A percentile compares a stretch with the other conserved stretches of the same genome.
Conservation (phyloP, 2,888 invertebrate genomes). For the Suillia variegata region DNA sequence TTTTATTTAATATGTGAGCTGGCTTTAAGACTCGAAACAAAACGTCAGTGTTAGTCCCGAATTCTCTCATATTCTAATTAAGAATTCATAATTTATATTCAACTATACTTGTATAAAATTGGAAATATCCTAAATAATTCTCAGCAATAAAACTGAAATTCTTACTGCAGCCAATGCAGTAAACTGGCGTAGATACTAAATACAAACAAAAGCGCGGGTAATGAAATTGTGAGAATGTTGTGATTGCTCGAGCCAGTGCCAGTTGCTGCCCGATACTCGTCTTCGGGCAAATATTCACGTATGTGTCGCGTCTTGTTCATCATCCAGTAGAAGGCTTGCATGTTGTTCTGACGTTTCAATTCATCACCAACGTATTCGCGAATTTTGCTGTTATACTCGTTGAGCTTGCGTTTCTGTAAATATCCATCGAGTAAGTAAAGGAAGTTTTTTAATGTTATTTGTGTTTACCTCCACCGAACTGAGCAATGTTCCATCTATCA, state of each 20-base stretch:
- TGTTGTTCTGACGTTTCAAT: constrained; percentile 71
- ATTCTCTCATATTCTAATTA: constrained; percentile 39
- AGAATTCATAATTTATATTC: neutral
- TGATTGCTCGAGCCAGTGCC: constrained; percentile 30
- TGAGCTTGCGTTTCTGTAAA: constrained; percentile 77
- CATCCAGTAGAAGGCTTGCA: constrained; percentile 82
- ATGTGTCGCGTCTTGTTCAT: constrained; percentile 78
- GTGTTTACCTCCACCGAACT: constrained; percentile 77
- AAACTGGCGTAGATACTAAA: constrained; percentile 31
- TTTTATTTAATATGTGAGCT: too few relatives aligned
- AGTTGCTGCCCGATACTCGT: constrained; percentile 55
- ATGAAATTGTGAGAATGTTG: constrained; percentile 27
- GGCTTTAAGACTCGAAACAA: too few relatives aligned
- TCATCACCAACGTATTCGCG: constrained; percentile 76
- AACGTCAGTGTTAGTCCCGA: constrained; percentile 47
- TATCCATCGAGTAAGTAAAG: constrained; percentile 14
- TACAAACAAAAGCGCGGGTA: constrained; percentile 29
- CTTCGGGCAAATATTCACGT: constrained; percentile 64
- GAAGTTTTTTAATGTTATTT: constrained; percentile 8
- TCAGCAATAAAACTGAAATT: neutral
- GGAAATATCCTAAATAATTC: neutral
- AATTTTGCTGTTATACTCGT: constrained; percentile 77
- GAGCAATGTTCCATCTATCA: constrained; percentile 78
- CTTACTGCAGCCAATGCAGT: constrained; percentile 34
- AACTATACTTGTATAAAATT: neutral